A percentile compares a stretch with the other conserved stretches of the same genome.
Conservation (phyloP, 2,113 vertebrate species). For the Panthera leo region DNA sequence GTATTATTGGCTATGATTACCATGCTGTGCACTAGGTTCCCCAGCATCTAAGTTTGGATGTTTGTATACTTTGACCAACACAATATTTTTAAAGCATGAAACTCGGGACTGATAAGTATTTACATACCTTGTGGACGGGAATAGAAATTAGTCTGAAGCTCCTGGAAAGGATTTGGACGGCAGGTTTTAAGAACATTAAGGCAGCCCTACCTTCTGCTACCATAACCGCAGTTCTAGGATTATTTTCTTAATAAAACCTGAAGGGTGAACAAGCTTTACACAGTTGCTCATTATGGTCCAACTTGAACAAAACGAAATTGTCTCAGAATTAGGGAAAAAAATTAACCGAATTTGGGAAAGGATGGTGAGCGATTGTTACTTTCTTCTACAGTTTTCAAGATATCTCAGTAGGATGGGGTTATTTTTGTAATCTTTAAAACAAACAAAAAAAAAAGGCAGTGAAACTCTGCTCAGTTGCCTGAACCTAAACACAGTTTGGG, state of each 20-base stretch:
- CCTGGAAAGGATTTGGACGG: not conserved
- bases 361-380: not conserved
- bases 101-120: not conserved
- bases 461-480: not conserved
- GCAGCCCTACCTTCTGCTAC: not conserved
- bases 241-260: not conserved
- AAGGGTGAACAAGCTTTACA: not conserved
- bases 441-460: not conserved
- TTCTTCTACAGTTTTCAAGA: not conserved
- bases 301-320: not conserved
- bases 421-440: not conserved
- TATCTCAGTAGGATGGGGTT: not conserved
- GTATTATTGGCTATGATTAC: not conserved
- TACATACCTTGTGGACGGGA: not conserved
- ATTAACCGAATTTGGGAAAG: not conserved
- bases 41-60: not conserved
- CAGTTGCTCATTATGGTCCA: not conserved
- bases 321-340: not conserved
- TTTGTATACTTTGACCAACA: not conserved
- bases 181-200: not conserved
- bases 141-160: not conserved
- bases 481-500: not conserved
- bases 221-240: not conserved
- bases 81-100: not conserved
- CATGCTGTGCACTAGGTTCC: not conserved